Evolutionary conservation across 2,888 invertebrate genomes (phyloP).

Genomic region (Leistus spinibarbis): DNA sequence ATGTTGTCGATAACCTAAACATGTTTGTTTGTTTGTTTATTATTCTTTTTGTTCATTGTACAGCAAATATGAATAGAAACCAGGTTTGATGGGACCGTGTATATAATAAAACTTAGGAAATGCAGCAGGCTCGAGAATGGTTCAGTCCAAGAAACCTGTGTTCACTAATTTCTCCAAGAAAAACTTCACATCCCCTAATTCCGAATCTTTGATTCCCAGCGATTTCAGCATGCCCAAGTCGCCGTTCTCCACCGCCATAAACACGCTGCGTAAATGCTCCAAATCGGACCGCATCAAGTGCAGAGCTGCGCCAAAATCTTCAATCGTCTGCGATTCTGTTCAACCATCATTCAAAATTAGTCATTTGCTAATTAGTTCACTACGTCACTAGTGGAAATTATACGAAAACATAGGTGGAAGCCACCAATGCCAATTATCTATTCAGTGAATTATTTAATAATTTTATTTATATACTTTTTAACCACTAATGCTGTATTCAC

Average conservation of each 20-base stretch:
- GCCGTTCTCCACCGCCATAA: conserved; percentile 95
- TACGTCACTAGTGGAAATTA: too few relatives aligned
- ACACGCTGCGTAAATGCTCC: conserved; percentile 91
- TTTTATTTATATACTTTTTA: too few relatives aligned
- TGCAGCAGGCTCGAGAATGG: conserved; percentile 75
- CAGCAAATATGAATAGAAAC: conserved; percentile 72
- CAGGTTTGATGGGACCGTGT: conserved; percentile 72
- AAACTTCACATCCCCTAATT: conserved; percentile 93
- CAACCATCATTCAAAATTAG: too few relatives aligned
- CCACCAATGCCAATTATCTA: too few relatives aligned
- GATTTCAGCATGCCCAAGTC: conserved; percentile 93
- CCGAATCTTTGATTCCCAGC: conserved; percentile 93
- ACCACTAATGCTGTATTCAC: too few relatives aligned
- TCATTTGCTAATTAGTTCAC: too few relatives aligned
- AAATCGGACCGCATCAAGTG: conserved; percentile 86
- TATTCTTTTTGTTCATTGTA: conserved; percentile 28
- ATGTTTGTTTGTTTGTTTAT: too few relatives aligned
- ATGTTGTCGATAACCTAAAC: not conserved
- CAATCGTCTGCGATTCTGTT: conserved; percentile 92
- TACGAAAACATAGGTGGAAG: too few relatives aligned
- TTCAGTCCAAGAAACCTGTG: conserved; percentile 94
- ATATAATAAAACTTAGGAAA: conserved; percentile 69
- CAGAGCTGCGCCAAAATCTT: conserved; percentile 89
- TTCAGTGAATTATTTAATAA: too few relatives aligned
- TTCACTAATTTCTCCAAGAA: conserved; percentile 95